Evolutionary conservation across 2,888 invertebrate species (phyloP).

Genomic region (Ptychoptera contaminata): DNA sequence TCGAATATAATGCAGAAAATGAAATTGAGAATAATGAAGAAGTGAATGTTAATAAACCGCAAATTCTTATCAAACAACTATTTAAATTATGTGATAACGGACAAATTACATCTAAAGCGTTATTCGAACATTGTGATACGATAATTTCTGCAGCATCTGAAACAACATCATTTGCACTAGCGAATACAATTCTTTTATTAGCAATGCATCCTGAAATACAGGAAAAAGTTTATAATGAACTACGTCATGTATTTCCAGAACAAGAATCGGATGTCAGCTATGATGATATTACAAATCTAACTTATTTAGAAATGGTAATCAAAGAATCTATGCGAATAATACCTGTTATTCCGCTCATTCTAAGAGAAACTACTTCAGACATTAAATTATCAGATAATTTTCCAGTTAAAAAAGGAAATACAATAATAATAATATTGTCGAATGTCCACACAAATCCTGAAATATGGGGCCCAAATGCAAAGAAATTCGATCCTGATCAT

Average conservation of each 20-base stretch:
- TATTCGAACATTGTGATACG: neutral
- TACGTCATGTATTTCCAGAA: neutral
- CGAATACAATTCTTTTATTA: neutral
- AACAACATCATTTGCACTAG: neutral
- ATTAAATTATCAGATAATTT: too few species aligned
- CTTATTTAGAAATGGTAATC: conserved; percentile 3
- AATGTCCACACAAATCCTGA: conserved; percentile 6
- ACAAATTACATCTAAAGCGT: neutral
- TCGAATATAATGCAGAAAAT: neutral
- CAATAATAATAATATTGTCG: too few species aligned
- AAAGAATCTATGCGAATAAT: conserved; percentile 3
- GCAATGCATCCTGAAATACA: conserved; percentile 4
- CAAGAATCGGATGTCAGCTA: neutral
- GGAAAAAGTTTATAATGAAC: neutral
- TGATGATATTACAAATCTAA: neutral
- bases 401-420: too few species aligned
- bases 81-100: neutral
- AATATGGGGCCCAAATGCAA: conserved; percentile 9
- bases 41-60: neutral
- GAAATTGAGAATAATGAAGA: neutral
- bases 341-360: neutral
- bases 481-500: conserved; percentile 10
- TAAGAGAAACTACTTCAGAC: too few species aligned
- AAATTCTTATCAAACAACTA: neutral
- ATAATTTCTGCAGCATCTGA: neutral